These are phyloP conservation scores for Aphaenogaster floridana DNA, from an alignment of 1,140 invertebrate species.

Conservation along the genomic window DNA sequence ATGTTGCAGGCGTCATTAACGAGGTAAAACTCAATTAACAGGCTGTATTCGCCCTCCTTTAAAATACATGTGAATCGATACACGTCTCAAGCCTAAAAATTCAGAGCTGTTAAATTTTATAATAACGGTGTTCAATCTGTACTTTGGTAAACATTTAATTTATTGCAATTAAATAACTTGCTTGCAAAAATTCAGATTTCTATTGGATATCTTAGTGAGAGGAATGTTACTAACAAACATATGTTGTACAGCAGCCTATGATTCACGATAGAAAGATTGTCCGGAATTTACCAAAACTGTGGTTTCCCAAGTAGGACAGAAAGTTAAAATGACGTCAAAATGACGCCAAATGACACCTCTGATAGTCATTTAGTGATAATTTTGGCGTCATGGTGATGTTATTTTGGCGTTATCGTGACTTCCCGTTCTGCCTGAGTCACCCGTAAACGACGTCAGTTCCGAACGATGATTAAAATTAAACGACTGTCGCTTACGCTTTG, in stretches of 20 bases:
- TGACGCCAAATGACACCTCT: no score
- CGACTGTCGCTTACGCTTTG: constrained; percentile 29
- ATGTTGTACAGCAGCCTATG: background rate
- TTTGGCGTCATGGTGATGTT: no score
- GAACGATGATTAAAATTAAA: constrained; percentile 10
- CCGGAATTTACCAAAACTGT: background rate
- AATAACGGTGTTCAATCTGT: background rate
- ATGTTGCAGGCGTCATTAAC: background rate
- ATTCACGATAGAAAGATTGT: background rate
- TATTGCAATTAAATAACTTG: background rate
- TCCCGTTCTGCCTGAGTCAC: no score
- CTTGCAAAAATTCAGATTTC: background rate
- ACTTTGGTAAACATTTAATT: background rate
- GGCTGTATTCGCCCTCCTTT: background rate
- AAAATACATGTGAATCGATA: background rate
- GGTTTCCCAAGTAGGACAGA: background rate
- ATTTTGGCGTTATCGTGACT: no score
- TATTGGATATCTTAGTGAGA: background rate
- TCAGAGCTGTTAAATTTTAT: background rate
- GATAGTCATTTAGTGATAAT: no score
- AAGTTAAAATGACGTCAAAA: no score
- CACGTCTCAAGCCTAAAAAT: background rate
- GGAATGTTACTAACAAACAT: background rate
- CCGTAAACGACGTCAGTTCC: background rate
- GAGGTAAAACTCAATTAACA: background rate